A percentile compares a stretch with the other conserved stretches of the same genome.
These are phyloP conservation scores for Aythya fuligula DNA, from an alignment of 2,797 vertebrate species.

Conservation along the genomic window DNA sequence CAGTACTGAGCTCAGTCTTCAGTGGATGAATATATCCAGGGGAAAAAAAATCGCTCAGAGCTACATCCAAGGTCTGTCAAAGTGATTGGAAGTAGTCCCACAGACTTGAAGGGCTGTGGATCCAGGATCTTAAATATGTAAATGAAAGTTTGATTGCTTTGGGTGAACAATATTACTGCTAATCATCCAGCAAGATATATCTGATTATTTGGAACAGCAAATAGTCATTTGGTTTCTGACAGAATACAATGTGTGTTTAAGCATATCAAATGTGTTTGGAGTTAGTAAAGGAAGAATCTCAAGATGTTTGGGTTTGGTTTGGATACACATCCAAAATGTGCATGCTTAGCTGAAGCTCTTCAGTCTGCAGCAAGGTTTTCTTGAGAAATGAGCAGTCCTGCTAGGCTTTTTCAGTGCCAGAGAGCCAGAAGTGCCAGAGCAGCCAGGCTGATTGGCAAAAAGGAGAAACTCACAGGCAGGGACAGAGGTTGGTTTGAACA, in stretches of 20 bases:
- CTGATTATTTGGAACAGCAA: slow-evolving; percentile 54
- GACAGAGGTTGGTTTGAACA: not conserved
- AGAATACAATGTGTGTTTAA: slow-evolving; percentile 29
- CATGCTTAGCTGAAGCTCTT: not conserved
- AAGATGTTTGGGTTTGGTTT: slow-evolving; percentile 64
- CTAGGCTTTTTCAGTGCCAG: not conserved
- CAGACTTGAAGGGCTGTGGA: not conserved
- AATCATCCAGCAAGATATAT: slow-evolving; percentile 38
- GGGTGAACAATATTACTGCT: slow-evolving; percentile 50
- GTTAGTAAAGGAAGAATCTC: slow-evolving; percentile 58
- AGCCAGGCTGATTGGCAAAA: not conserved
- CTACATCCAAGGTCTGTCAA: not conserved
- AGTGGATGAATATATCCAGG: not conserved
- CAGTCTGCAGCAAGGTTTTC: not conserved
- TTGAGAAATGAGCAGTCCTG: not conserved
- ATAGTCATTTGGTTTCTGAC: slow-evolving; percentile 47
- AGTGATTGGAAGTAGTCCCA: slow-evolving; percentile 7
- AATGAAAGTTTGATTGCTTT: slow-evolving; percentile 44
- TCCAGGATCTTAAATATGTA: not conserved
- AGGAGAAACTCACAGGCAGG: not conserved
- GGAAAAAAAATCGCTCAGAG: not conserved
- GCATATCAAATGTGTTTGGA: slow-evolving; percentile 65
- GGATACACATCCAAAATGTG: not conserved
- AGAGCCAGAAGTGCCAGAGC: not conserved
- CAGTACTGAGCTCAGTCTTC: not conserved